Percentiles rank a stretch among this genome's conserved stretches.
phyloP scores from a whole-genome alignment of 2,797 vertebrate species.

The Scleropages formosus region DNA sequence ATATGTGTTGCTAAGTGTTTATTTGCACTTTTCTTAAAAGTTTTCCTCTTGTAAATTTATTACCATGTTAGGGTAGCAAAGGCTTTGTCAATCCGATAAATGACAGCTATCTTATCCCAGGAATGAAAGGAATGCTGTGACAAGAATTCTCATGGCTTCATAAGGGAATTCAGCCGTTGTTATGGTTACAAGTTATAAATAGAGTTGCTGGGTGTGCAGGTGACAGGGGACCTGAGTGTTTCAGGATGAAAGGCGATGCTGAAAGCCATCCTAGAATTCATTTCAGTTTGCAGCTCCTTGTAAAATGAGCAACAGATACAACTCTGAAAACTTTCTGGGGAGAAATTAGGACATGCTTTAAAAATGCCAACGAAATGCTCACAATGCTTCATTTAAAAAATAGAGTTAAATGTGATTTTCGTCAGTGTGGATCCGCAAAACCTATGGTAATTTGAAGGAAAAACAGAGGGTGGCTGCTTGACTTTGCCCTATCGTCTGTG shows the following conservation, averaged over 20 bases:
- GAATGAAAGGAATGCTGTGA: conserved; percentile 58
- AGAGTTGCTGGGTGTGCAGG: conserved; percentile 63
- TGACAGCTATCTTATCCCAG: conserved; percentile 39
- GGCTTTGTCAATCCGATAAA: conserved; percentile 33
- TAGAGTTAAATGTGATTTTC: too few species aligned
- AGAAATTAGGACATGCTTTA: conserved; percentile 24
- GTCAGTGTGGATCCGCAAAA: background rate
- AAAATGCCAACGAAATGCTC: too few species aligned
- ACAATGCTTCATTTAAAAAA: too few species aligned
- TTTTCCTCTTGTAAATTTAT: conserved; percentile 29
- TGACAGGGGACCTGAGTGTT: conserved; percentile 66
- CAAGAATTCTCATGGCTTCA: conserved; percentile 53
- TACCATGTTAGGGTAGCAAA: conserved; percentile 38
- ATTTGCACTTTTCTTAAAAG: conserved; percentile 1
- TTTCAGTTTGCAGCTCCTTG: conserved; percentile 38
- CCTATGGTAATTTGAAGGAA: background rate
- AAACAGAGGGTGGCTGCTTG: background rate
- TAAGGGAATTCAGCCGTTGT: conserved; percentile 64
- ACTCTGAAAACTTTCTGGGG: conserved; percentile 46
- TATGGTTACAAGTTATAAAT: conserved; percentile 79
- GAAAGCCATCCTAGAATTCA: conserved; percentile 66
- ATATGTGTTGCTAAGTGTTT: conserved; percentile 6
- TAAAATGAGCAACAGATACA: conserved; percentile 22
- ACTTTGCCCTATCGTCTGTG: too few species aligned
- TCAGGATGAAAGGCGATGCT: conserved; percentile 63